Evolutionary conservation across 2,797 vertebrate genomes (phyloP), one percentile per base, ranked within the genome.

Genomic region (Peromyscus eremicus): DNA sequence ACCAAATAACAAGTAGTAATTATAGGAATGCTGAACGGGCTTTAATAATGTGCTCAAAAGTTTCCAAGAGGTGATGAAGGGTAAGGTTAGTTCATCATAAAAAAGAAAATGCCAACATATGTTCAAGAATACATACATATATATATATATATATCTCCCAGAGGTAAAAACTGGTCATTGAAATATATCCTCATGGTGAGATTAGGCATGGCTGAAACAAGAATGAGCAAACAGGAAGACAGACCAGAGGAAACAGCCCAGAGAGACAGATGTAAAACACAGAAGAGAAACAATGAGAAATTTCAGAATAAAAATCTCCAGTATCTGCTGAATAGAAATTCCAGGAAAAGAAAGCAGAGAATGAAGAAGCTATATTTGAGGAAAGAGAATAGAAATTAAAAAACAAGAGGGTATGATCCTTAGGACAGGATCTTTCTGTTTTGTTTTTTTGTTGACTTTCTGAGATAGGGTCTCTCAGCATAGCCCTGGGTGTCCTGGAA

Each of bases 321-420:
- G 40, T 43, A 4, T 8, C 84, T 55, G 29, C 37, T 37, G 79
- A 93, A 46, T 68, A 92, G 52, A 85, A 86, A 55, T 93, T 71
- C 8, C 52, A 68, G 70, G 43, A 32, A 60, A 29, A 32, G 12
- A 46, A 1, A 87, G 37, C 17, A 66, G 17, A 29, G 32, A 73
- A 79, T 52, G 27, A 52, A 70, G 81, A 84, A 23, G 21, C 14
- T 60, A 16, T 60, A 84, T 83, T 49, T 84, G 40, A 89, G 60
- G 89, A 84, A 84, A 85, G 3, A 43, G 11, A 62, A 62, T 84
- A 62, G n/a, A 89, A 62, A 62, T 91, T 90, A n/a, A 29, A 93
- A 93, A 77, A 71, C 2, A n/a, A 43, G 77, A 71, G 71, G n/a
- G 52, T 4, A 6, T 86, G 40, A 32, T 27, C 25, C 66, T 95